These are phyloP conservation scores for Drosophila anceps DNA, from an alignment of 2,888 invertebrate species.

Conservation along the genomic window DNA sequence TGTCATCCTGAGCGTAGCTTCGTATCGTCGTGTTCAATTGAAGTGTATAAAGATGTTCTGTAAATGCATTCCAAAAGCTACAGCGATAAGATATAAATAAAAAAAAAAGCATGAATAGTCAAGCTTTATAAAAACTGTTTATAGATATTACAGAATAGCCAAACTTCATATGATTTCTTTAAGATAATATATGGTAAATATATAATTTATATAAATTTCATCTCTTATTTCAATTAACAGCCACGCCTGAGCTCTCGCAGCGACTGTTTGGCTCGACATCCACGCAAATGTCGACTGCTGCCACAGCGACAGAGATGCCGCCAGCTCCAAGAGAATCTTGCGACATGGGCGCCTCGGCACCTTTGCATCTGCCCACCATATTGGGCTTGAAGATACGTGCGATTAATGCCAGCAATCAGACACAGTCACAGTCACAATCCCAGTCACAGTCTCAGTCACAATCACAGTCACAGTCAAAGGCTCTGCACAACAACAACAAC, in stretches of 20 bases:
- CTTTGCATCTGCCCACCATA: conserved; percentile 80
- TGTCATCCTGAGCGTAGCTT: too few relatives aligned
- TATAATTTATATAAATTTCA: neutral
- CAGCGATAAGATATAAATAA: neutral
- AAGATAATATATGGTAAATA: neutral
- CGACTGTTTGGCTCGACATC: conserved; percentile 78
- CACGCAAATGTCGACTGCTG: conserved; percentile 27
- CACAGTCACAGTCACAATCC: neutral
- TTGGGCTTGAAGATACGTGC: conserved; percentile 81
- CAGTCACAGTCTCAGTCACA: neutral
- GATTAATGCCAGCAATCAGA: conserved; percentile 56
- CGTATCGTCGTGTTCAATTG: too few relatives aligned
- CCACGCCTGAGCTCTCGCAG: conserved; percentile 84
- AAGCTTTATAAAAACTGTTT: neutral
- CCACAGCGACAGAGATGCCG: conserved; percentile 1
- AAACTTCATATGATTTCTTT: neutral
- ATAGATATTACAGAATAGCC: neutral
- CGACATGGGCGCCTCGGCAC: conserved; percentile 42
- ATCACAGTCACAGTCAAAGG: conserved; percentile 1
- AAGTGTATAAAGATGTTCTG: too few relatives aligned
- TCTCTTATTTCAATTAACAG: conserved; percentile 30
- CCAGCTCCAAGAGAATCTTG: conserved; percentile 21
- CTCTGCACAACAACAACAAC: conserved; percentile 12
- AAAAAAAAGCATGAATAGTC: neutral
- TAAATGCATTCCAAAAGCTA: too few relatives aligned